Percentiles rank a stretch among this genome's conserved stretches.
Evolutionary conservation across 2,888 invertebrate species (phyloP).

Genomic region (Nymphalis c-album): DNA sequence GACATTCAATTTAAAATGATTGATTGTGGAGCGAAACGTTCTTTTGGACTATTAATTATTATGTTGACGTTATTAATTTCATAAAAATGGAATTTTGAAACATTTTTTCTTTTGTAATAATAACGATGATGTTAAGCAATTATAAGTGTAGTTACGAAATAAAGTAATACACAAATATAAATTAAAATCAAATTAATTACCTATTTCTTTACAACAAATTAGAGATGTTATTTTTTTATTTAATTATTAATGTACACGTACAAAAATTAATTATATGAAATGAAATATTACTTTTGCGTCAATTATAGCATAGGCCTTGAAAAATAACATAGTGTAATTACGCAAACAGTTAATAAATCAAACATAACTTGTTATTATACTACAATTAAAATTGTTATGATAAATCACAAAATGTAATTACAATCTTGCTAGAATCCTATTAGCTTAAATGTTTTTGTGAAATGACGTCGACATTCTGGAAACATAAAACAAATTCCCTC

Average conservation of each 20-base stretch:
- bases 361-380: conserved; percentile 7
- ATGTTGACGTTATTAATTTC: conserved; percentile 23
- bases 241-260: too few species aligned
- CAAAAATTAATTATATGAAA: too few species aligned
- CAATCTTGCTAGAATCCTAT: conserved; percentile 17
- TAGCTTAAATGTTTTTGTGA: conserved; percentile 16
- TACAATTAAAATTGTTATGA: conserved; percentile 11
- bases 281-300: too few species aligned
- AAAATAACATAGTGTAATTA: neutral
- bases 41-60: conserved; percentile 35
- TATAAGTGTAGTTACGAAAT: neutral
- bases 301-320: conserved; percentile 6
- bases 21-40: conserved; percentile 36
- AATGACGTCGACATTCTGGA: conserved; percentile 30
- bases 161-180: neutral
- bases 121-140: neutral
- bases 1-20: conserved; percentile 44
- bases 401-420: conserved; percentile 5
- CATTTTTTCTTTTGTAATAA: neutral
- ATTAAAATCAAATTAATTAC: too few species aligned
- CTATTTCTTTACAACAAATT: too few species aligned
- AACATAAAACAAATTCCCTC: conserved; percentile 48
- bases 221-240: too few species aligned
- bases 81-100: conserved; percentile 17
- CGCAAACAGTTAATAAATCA: conserved; percentile 11